Evolutionary conservation across 2,113 vertebrate genomes (phyloP).

Genomic region (Vulpes ferrilata): DNA sequence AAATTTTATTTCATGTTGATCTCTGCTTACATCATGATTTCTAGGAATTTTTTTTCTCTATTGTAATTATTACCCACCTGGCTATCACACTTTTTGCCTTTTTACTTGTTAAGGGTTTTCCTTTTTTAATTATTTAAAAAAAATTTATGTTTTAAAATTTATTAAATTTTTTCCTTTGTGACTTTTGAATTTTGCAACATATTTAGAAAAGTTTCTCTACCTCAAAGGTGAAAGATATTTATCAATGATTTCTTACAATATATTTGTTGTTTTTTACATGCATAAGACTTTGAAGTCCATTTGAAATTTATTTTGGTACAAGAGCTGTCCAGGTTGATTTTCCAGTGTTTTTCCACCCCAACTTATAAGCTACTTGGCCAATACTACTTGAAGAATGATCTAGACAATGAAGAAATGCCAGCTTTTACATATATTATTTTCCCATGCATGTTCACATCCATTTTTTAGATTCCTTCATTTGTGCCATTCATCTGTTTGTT

Average conservation of each 20-base stretch:
- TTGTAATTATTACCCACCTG: not conserved
- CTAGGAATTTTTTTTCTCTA: not conserved
- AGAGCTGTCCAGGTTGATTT: conserved; percentile 10
- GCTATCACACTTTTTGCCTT: not conserved
- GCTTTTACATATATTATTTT: not conserved
- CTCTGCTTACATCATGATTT: not conserved
- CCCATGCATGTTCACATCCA: not conserved
- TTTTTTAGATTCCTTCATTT: not conserved
- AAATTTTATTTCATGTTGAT: not conserved
- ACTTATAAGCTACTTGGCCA: not conserved
- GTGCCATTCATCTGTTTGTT: not conserved
- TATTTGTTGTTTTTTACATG: not conserved
- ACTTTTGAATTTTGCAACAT: not conserved
- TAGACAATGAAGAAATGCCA: not conserved
- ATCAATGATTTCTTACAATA: not conserved
- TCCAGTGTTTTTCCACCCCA: not conserved
- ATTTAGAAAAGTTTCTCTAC: not conserved
- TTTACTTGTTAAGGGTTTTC: not conserved
- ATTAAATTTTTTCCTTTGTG: not conserved
- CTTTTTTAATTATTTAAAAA: not conserved
- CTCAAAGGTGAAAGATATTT: conserved; percentile 1
- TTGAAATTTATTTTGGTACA: conserved; percentile 25
- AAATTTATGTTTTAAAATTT: not conserved
- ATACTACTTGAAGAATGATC: not conserved
- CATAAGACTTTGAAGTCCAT: not conserved